These are phyloP conservation scores for Allophyes oxyacanthae DNA, from an alignment of 2,888 invertebrate genomes.

Conservation along the genomic window DNA sequence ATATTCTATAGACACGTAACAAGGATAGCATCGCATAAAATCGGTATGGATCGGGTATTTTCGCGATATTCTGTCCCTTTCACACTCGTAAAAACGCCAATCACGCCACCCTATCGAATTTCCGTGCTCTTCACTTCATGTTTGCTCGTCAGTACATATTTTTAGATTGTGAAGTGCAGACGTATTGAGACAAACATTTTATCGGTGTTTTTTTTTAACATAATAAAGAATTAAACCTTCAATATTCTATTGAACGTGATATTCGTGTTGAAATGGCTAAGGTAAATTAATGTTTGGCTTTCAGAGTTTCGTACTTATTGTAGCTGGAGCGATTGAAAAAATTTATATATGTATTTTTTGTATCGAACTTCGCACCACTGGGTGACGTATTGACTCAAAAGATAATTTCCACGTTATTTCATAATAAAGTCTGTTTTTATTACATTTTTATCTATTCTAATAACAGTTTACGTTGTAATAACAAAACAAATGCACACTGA, in stretches of 20 bases:
- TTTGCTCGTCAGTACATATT: slow-evolving; percentile 78
- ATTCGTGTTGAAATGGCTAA: slow-evolving; percentile 76
- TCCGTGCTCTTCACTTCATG: slow-evolving; percentile 62
- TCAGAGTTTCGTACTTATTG: slow-evolving; percentile 10
- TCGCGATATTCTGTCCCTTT: slow-evolving; percentile 60
- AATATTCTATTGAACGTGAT: slow-evolving; percentile 54
- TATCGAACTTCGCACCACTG: slow-evolving; percentile 40
- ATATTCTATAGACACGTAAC: slow-evolving; percentile 42
- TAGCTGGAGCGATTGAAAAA: slow-evolving; percentile 26
- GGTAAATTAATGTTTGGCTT: slow-evolving; percentile 69
- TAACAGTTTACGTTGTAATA: not conserved
- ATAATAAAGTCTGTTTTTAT: slow-evolving; percentile 13
- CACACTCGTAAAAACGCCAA: slow-evolving; percentile 57
- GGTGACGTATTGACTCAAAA: slow-evolving; percentile 52
- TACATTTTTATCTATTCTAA: not conserved
- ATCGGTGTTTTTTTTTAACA: slow-evolving; percentile 74
- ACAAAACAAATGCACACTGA: not conserved
- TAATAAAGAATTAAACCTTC: slow-evolving; percentile 68
- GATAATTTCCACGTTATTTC: slow-evolving; percentile 46
- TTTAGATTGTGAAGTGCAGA: slow-evolving; percentile 72
- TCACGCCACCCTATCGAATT: slow-evolving; percentile 80
- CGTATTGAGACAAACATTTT: slow-evolving; percentile 62
- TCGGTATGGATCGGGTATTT: slow-evolving; percentile 60
- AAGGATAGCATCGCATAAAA: slow-evolving; percentile 61
- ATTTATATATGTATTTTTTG: slow-evolving; percentile 26